These are phyloP conservation scores for Cotesia congregata DNA, from an alignment of 2,888 invertebrate genomes.

Conservation along the genomic window DNA sequence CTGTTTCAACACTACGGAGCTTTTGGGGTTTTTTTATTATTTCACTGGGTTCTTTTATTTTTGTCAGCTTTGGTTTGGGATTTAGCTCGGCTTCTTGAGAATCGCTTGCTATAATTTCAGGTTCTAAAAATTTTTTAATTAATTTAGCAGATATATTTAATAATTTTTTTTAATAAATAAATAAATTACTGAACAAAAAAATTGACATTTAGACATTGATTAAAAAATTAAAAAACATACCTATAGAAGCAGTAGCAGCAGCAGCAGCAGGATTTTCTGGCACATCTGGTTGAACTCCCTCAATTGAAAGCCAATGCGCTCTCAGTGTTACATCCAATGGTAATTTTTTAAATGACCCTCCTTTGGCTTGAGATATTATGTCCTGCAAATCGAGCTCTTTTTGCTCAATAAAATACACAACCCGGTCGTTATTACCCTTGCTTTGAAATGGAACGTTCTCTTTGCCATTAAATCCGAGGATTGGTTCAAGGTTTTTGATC, in stretches of 20 bases:
- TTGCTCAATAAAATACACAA: conserved; percentile 94
- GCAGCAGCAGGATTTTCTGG: conserved; percentile 99
- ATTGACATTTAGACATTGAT: too few species aligned
- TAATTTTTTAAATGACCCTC: conserved; percentile 81
- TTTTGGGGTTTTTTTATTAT: conserved; percentile 82
- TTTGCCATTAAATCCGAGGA: conserved; percentile 90
- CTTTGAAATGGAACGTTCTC: conserved; percentile 94
- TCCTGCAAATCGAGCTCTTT: conserved; percentile 94
- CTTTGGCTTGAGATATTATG: conserved; percentile 80
- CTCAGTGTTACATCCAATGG: conserved; percentile 88
- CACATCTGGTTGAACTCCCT: conserved; percentile 96
- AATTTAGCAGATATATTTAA: too few species aligned
- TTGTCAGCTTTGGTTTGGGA: conserved; percentile 76
- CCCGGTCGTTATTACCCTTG: conserved; percentile 96
- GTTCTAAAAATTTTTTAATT: conserved; percentile 55
- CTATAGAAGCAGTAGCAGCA: conserved; percentile 93
- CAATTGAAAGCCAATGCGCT: conserved; percentile 97
- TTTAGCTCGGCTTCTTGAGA: conserved; percentile 88
- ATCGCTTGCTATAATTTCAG: conserved; percentile 85
- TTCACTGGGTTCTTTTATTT: conserved; percentile 65
- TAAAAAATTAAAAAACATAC: conserved; percentile 55
- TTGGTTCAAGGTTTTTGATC: conserved; percentile 92
- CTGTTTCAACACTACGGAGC: conserved; percentile 90
- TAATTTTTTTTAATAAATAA: too few species aligned
- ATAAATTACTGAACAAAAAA: too few species aligned